Evolutionary conservation across 2,797 vertebrate genomes (phyloP), one percentile per base, ranked within the genome.

Genomic region (Amniataba percoides): DNA sequence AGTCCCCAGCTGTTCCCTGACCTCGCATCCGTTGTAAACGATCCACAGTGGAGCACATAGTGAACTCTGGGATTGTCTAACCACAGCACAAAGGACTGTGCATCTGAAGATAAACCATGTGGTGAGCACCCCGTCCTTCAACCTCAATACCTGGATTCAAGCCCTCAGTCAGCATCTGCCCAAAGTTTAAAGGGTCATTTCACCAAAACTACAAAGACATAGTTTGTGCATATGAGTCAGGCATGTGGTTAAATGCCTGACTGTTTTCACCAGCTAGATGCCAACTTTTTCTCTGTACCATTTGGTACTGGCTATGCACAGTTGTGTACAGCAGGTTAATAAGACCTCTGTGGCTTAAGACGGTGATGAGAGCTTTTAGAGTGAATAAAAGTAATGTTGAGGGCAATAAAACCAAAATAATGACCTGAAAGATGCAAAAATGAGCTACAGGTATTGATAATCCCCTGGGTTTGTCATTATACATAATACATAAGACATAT

Each of bases 1-100:
- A 83, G 60, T n/a, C 49, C 71, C 68, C 90, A 93, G 87, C 91
- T 92, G 92, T 69, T 89, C 78, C 43, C 36, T 10, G 19, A 42
- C 57, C 45, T 90, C 78, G 86, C 65, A 64, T 39, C 78, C 53
- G 45, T 69, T 27, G 59, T 53, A 40, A 64, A 65, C 34, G 43
- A 71, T 53, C 40, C 70, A 69, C 48, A 65, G 19, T 48, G 49
- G 18, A 46, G 56, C 48, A 46, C 61, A 64, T 73, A 42, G 75
- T 70, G 10, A 5, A n/a, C 61, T 74, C 23, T 5, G 74, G 53
- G 60, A 71, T 75, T 53, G 68, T 74, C 34, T 62, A 52, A 78
- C 55, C 11, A 23, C 74, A 65, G 42, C 39, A 48, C 15, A 18
- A 74, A 43, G 18, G 39, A 42, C 43, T 16, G 9, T 51, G n/a